Evolutionary conservation across 2,113 vertebrate genomes (phyloP).

Genomic region (Podocnemis expansa): DNA sequence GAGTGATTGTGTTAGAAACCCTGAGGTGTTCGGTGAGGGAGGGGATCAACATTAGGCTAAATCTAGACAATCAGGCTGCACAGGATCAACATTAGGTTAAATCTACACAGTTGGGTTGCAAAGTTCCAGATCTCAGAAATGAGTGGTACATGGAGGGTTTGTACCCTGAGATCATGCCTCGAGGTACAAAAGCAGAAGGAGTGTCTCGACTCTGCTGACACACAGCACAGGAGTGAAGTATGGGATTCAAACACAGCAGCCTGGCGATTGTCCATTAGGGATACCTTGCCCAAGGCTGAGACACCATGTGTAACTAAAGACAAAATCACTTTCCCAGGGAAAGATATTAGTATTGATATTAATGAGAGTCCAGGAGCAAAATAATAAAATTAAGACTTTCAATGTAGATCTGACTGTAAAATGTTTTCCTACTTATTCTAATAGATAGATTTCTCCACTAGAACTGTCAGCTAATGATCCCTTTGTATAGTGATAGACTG

Average conservation of each 20-base stretch:
- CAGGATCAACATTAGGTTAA: too few species aligned
- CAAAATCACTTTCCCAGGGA: neutral
- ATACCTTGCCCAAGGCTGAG: neutral
- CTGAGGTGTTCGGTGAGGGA: too few species aligned
- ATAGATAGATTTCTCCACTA: neutral
- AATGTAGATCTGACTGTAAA: neutral
- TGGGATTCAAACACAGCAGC: neutral
- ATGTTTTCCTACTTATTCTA: conserved; percentile 21
- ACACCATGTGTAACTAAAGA: neutral
- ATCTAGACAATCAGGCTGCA: too few species aligned
- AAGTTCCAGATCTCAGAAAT: neutral
- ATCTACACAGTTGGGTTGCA: neutral
- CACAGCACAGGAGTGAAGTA: neutral
- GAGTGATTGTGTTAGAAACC: neutral
- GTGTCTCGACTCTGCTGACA: neutral
- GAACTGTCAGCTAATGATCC: neutral
- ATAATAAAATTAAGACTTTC: neutral
- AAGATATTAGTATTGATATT: neutral
- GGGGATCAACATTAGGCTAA: too few species aligned
- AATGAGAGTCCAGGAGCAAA: neutral
- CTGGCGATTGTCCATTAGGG: neutral
- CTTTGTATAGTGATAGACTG: neutral
- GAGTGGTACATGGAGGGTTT: neutral
- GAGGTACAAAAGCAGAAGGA: neutral
- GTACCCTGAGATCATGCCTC: neutral